Conservation (phyloP, 1,140 invertebrate species). For the Drosophila pseudoobscura region DNA sequence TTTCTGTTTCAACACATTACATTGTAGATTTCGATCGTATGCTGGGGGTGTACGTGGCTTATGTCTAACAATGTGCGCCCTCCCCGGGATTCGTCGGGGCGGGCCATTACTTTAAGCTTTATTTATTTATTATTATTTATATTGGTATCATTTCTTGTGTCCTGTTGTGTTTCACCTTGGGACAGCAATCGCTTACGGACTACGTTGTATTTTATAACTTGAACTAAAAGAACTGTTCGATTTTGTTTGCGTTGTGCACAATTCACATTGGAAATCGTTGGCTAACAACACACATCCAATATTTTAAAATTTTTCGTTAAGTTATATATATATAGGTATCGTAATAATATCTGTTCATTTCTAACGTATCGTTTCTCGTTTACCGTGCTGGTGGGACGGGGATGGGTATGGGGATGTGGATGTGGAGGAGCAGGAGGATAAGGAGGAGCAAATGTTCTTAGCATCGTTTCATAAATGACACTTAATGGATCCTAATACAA, state of each 20-base stretch:
- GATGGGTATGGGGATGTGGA: not conserved
- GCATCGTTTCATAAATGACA: slow-evolving; percentile 57
- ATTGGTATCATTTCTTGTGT: slow-evolving; percentile 39
- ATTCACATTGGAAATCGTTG: slow-evolving; percentile 70
- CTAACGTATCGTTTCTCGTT: slow-evolving; percentile 53
- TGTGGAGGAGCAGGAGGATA: slow-evolving; percentile 22
- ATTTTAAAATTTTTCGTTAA: slow-evolving; percentile 57
- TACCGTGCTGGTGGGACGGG: slow-evolving; percentile 8
- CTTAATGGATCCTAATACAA: slow-evolving; percentile 69
- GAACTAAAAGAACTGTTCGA: slow-evolving; percentile 52
- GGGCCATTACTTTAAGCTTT: slow-evolving; percentile 25
- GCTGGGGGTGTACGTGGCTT: slow-evolving; percentile 36
- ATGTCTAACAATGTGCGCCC: slow-evolving; percentile 64
- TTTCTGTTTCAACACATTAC: slow-evolving; percentile 67
- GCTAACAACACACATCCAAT: slow-evolving; percentile 50
- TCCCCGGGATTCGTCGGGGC: slow-evolving; percentile 27
- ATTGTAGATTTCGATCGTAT: slow-evolving; percentile 60
- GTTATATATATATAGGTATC: slow-evolving; percentile 19
- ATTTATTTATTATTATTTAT: slow-evolving; percentile 36
- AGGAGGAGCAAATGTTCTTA: slow-evolving; percentile 48
- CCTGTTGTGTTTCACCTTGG: slow-evolving; percentile 64
- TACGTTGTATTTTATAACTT: slow-evolving; percentile 64
- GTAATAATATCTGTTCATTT: slow-evolving; percentile 72
- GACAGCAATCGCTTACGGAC: slow-evolving; percentile 56
- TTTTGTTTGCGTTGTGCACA: slow-evolving; percentile 51